A percentile compares a stretch with the other conserved stretches of the same genome.
Evolutionary conservation across 2,888 invertebrate species (phyloP).

Genomic region (Chrysolina americana): DNA sequence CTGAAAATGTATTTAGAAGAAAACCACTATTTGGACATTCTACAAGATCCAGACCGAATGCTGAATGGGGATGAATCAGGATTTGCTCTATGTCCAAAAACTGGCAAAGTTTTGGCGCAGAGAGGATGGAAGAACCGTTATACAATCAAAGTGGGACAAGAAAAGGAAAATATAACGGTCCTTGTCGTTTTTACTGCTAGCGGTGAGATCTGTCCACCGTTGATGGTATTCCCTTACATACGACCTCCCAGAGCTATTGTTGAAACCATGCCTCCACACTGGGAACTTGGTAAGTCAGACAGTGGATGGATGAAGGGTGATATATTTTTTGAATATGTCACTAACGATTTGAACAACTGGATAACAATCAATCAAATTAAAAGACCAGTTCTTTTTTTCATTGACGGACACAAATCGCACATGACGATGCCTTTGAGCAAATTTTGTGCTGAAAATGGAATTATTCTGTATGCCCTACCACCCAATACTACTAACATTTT

Average conservation of each 20-base stretch:
- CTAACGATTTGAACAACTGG: slow-evolving; percentile 47
- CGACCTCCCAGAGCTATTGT: slow-evolving; percentile 27
- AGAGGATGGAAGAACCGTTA: slow-evolving; percentile 46
- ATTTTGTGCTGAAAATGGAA: slow-evolving; percentile 49
- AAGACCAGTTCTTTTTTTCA: slow-evolving; percentile 51
- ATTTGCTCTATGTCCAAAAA: slow-evolving; percentile 39
- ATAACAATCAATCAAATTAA: slow-evolving; percentile 37
- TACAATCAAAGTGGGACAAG: slow-evolving; percentile 49
- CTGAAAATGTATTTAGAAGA: neutral
- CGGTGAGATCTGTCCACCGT: slow-evolving; percentile 41
- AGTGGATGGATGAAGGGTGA: slow-evolving; percentile 39
- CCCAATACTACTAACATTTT: too few species aligned
- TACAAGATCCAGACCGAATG: slow-evolving; percentile 15
- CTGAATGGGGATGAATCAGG: too few species aligned
- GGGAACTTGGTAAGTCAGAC: slow-evolving; percentile 34
- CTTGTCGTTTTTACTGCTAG: slow-evolving; percentile 45
- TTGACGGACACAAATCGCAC: slow-evolving; percentile 56
- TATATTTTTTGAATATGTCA: slow-evolving; percentile 52
- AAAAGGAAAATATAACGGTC: slow-evolving; percentile 58
- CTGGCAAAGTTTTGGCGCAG: slow-evolving; percentile 29
- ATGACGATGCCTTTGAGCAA: slow-evolving; percentile 43
- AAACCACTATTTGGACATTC: slow-evolving; percentile 35
- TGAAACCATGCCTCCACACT: slow-evolving; percentile 45
- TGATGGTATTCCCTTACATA: slow-evolving; percentile 50
- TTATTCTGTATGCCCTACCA: slow-evolving; percentile 48